Conservation (phyloP, 2,797 vertebrate species). For the Enteromius trimaculatus region DNA sequence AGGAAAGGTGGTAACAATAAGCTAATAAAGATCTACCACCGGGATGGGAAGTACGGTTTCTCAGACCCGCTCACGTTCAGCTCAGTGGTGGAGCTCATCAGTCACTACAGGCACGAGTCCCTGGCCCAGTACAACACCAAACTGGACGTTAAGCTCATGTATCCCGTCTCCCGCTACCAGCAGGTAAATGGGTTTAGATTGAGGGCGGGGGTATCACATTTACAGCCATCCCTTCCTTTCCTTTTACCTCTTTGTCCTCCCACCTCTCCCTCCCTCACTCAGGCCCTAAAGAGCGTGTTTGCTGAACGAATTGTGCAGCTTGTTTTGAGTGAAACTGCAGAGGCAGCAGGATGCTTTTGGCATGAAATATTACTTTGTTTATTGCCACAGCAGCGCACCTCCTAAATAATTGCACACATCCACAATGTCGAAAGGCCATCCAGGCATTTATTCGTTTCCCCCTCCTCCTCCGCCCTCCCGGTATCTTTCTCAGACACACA, state of each 20-base stretch:
- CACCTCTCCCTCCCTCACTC: constrained; percentile 71
- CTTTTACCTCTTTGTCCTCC: constrained; percentile 65
- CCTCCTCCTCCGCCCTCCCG: constrained; percentile 4
- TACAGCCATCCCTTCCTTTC: constrained; percentile 1
- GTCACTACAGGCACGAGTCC: constrained; percentile 92
- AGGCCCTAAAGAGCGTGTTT: constrained; percentile 24
- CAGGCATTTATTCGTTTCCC: constrained; percentile 61
- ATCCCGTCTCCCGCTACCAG: constrained; percentile 87
- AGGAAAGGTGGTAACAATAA: constrained; percentile 98
- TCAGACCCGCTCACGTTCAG: constrained; percentile 92
- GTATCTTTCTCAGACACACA: constrained; percentile 37
- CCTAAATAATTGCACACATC: constrained; percentile 67
- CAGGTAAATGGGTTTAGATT: constrained; percentile 68
- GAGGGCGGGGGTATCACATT: constrained; percentile 51
- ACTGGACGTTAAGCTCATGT: constrained; percentile 92
- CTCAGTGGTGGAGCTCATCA: constrained; percentile 94
- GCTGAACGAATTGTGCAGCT: constrained; percentile 26
- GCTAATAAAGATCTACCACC: constrained; percentile 95
- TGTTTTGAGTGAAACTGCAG: constrained; percentile 69
- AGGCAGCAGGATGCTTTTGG: constrained; percentile 62
- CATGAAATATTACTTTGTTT: constrained; percentile 64
- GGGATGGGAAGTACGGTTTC: constrained; percentile 92
- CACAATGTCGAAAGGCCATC: constrained; percentile 62
- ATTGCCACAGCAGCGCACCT: constrained; percentile 50
- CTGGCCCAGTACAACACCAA: constrained; percentile 96